Percentiles rank a stretch among this genome's conserved stretches.
Evolutionary conservation across 2,113 vertebrate species (phyloP).

Genomic region (Pangasianodon hypophthalmus): DNA sequence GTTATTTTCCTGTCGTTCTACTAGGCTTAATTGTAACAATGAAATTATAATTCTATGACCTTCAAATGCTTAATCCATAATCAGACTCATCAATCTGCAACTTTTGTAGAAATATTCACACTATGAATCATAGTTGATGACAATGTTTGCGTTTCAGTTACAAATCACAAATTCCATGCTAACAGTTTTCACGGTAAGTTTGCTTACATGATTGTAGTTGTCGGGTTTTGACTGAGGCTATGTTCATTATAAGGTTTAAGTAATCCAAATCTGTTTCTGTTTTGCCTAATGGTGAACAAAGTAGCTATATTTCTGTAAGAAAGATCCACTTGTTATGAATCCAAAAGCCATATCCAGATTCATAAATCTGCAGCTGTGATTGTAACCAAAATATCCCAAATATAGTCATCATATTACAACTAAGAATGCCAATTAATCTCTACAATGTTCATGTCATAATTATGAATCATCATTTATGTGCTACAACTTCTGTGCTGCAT

Average conservation of each 20-base stretch:
- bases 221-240: neutral
- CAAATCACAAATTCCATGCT: neutral
- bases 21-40: neutral
- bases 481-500: neutral
- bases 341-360: neutral
- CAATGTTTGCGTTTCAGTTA: neutral
- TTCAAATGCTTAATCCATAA: conserved; percentile 7
- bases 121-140: neutral
- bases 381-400: neutral
- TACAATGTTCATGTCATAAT: neutral
- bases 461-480: neutral
- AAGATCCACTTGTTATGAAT: neutral
- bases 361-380: neutral
- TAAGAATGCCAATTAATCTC: neutral
- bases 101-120: neutral
- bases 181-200: neutral
- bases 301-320: neutral
- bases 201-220: neutral
- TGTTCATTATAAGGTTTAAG: neutral
- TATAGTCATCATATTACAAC: neutral
- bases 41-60: neutral
- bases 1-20: neutral
- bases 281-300: neutral
- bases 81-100: neutral
- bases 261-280: neutral